Conservation (phyloP, 2,888 invertebrate species). For the Dexiosoma caninum region DNA sequence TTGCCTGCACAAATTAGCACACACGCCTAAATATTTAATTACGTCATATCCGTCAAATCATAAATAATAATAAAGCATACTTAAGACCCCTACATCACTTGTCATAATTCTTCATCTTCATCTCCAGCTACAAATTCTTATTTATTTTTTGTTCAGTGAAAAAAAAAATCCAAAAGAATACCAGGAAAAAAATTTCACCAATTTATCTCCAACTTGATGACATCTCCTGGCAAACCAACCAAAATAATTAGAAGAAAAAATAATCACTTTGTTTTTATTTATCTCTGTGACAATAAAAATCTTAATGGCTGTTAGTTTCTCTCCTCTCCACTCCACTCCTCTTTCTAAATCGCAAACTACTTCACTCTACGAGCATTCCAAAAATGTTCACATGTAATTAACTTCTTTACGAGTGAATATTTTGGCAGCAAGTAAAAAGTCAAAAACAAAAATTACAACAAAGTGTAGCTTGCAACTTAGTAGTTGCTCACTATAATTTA, state of each 20-base stretch:
- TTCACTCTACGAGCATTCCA: background rate
- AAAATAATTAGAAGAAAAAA: background rate
- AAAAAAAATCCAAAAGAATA: background rate
- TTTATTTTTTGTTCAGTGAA: constrained; percentile 22
- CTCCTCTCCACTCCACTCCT: background rate
- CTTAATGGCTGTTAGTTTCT: constrained; percentile 35
- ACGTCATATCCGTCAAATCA: background rate
- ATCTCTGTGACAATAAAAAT: constrained; percentile 30
- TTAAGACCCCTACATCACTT: background rate
- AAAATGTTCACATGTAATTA: constrained; percentile 43
- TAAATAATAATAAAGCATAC: background rate
- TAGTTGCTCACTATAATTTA: constrained; percentile 38
- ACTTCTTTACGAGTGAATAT: constrained; percentile 24
- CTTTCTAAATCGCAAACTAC: too few relatives aligned
- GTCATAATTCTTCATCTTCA: constrained; percentile 5
- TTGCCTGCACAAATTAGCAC: too few relatives aligned
- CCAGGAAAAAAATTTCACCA: background rate
- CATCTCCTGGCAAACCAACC: constrained; percentile 9
- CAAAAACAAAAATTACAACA: background rate
- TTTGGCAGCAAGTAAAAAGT: background rate
- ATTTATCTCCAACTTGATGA: constrained; percentile 14
- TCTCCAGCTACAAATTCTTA: background rate
- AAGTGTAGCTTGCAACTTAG: background rate
- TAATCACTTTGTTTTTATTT: background rate
- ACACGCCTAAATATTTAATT: background rate